A percentile compares a stretch with the other conserved stretches of the same genome.
Conservation (phyloP, 2,797 vertebrate genomes). For the Botia almorhae region DNA sequence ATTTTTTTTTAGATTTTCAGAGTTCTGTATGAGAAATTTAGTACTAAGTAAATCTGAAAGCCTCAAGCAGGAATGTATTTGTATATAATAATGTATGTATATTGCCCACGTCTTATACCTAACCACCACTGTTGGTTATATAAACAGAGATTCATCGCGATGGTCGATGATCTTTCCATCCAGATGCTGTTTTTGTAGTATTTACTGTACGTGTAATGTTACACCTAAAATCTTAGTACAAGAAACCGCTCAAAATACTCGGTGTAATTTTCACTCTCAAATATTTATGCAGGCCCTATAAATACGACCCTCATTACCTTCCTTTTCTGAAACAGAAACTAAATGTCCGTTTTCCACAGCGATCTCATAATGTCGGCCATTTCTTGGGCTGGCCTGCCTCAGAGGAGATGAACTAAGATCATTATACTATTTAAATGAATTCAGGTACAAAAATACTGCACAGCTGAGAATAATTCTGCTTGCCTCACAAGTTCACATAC, state of each 20-base stretch:
- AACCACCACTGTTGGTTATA: conserved; percentile 8
- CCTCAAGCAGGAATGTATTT: too few relatives aligned
- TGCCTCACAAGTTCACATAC: neutral
- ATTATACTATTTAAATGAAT: neutral
- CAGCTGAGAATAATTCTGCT: neutral
- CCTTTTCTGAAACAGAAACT: conserved; percentile 26
- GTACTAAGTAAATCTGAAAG: too few relatives aligned
- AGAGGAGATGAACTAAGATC: conserved; percentile 4
- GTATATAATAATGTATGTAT: too few relatives aligned
- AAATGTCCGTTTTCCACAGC: conserved; percentile 22
- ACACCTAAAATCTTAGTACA: neutral
- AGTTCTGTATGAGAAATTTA: too few relatives aligned
- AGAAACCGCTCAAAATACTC: neutral
- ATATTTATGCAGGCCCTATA: conserved; percentile 36
- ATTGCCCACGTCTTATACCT: too few relatives aligned
- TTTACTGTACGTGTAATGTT: neutral
- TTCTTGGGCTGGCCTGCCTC: neutral
- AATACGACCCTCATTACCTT: conserved; percentile 20
- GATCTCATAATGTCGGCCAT: neutral
- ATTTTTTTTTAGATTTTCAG: too few relatives aligned
- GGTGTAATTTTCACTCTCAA: conserved; percentile 24
- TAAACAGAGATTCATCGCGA: conserved; percentile 32
- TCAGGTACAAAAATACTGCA: neutral
- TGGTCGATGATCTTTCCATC: conserved; percentile 1
- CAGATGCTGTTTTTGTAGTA: neutral